Conservation (phyloP, 2,888 invertebrate species). For the Temnothorax unifasciatus region DNA sequence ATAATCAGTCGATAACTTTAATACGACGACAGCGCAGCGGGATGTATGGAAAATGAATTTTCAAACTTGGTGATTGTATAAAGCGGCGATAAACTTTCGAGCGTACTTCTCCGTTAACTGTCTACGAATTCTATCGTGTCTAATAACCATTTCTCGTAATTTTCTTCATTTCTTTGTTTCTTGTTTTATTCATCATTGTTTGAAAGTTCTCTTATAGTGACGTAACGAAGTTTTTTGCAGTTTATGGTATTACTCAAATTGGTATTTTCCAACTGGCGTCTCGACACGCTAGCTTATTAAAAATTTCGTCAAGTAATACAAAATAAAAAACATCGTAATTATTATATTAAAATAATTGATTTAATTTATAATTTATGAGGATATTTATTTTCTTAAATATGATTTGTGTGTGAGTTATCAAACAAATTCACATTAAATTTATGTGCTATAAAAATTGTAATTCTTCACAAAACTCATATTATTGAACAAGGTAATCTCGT, state of each 20-base stretch:
- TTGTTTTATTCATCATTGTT: conserved; percentile 16
- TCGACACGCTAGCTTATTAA: neutral
- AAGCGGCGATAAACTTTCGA: conserved; percentile 31
- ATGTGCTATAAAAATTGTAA: neutral
- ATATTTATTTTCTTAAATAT: neutral
- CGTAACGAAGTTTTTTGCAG: neutral
- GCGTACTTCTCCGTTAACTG: conserved; percentile 43
- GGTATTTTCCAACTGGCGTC: neutral
- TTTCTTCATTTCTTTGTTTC: conserved; percentile 27
- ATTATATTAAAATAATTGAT: neutral
- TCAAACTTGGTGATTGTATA: conserved; percentile 22
- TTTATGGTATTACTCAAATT: conserved; percentile 12
- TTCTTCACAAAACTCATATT: neutral
- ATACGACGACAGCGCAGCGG: neutral
- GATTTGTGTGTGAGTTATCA: neutral
- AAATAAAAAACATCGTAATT: neutral
- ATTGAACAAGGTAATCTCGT: neutral
- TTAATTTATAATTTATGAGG: neutral
- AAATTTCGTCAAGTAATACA: neutral
- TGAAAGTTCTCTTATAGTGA: neutral
- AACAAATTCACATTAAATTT: neutral
- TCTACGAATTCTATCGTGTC: conserved; percentile 25
- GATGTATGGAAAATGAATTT: conserved; percentile 43
- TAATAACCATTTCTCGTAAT: conserved; percentile 19
- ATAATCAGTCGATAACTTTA: conserved; percentile 46